Evolutionary conservation across 2,797 vertebrate species (phyloP), one percentile per base, ranked within the genome.

Genomic region (Eulemur coronatus): DNA sequence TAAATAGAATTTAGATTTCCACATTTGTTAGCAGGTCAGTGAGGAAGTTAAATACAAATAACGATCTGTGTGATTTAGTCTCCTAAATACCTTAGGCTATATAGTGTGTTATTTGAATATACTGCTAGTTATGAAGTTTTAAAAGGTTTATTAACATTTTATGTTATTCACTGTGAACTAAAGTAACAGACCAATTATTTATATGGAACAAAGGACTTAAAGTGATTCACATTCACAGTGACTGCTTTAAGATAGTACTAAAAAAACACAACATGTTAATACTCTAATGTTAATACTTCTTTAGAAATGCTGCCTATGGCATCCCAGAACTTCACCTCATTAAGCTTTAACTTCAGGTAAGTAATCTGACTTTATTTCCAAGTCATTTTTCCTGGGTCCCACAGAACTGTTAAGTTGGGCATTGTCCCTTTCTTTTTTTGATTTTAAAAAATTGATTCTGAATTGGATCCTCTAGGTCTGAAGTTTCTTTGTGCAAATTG

Each of bases 61-160:
- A 97, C 76, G n/a, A 91, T 82, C n/a, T 7, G 8, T 92, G 84
- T 96, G 92, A 97, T 95, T 95, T 94, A 94, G 65, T 76, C 76
- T 87, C 57, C 85, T 81, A 96, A 95, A 92, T 91, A 70, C 38
- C 38, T 43, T 33, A 88, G 69, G 50, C 63, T 95, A 96, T 85
- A 96, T 96, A 97, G 96, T 89, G 88, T 93, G 85, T 95, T 95
- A 90, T 95, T 85, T 96, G 78, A 91, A 97, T 89, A 96, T 86
- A 92, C 38, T 85, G 61, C 57, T 48, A 61, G 63, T 82, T 96
- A 88, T 84, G 33, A 92, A 95, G 50, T 96, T 97, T 95, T 95
- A 96, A 98, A 96, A 97, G 92, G 59, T 92, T 96, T 97, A 98
- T 98, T 97, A 97, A 96, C 85, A 96, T 97, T 97, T 97, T 96